Base-by-base conservation (phyloP, 2,888 invertebrate genomes). In the Podabrus alpinus region DNA sequence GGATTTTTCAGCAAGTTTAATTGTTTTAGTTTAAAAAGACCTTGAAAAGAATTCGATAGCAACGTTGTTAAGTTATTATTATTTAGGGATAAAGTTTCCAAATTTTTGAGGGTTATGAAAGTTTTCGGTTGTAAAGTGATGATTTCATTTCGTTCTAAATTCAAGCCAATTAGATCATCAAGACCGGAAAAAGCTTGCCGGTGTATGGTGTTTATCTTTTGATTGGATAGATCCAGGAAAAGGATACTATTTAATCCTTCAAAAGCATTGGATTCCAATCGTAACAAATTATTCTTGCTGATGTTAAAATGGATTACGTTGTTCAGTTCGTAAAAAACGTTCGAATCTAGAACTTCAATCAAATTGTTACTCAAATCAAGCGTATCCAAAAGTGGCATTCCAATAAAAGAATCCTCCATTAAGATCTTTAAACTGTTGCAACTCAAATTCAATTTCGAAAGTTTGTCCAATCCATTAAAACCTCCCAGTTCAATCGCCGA, bases 241-340 rank as follows among this genome's bases (percentile, higher is more conserved):
- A n/a, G n/a, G 83, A 77, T 29, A 87, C 77, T n/a, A 76, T 85
- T 83, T 64, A 87, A 80, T 9, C 87, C 87, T 16, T 86, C 80
- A 16, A 87, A 84, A 19, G 86, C 85, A 69, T 86, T 86, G 9
- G 82, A 83, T 76, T 85, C 82, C 16, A 89, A 78, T 1, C 69
- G 76, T 15, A 79, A 79, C 13, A 88, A 82, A 13, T n/a, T 29
- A n/a, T 67, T 67, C 7, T 9, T 21, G 13, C 15, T 67, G 7
- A 67, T 16, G 9, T 67, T 21, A 11, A 67, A 13, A 16, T 13
- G 15, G 11, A 24, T 25, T 24, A 67, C 67, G 15, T 67, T 29
- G 4, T 67, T 67, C 9, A 67, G 13, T 4, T 67, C 67, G 62
- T 64, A 64, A 21, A 64, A 64, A 17, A 64, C 16, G 9, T 64